Conservation (phyloP, 1,140 invertebrate genomes). For the Eulimnadia texana region DNA sequence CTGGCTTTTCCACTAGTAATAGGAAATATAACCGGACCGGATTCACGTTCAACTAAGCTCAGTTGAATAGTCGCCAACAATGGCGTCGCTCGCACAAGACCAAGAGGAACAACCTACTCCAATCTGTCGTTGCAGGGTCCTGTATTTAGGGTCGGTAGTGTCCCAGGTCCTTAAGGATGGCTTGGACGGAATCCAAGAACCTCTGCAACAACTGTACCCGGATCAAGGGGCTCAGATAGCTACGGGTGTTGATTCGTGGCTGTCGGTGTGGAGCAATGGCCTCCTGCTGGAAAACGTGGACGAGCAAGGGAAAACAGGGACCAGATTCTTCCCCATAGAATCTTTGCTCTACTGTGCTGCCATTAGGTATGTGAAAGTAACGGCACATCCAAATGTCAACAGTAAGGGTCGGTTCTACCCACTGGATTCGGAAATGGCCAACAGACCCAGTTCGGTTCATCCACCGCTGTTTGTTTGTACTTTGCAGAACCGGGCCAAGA, state of each 20-base stretch:
- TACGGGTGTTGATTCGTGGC: conserved; percentile 89
- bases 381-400: conserved; percentile 33
- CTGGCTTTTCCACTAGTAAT: too few species aligned
- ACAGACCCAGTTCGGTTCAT: conserved; percentile 65
- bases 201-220: conserved; percentile 87
- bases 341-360: conserved; percentile 95
- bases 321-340: conserved; percentile 93
- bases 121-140: conserved; percentile 88
- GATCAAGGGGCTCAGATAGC: conserved; percentile 70
- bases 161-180: conserved; percentile 96
- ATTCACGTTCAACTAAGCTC: too few species aligned
- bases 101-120: conserved; percentile 49
- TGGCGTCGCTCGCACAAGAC: too few species aligned
- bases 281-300: conserved; percentile 91
- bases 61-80: too few species aligned
- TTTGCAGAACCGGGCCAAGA: conserved; percentile 83
- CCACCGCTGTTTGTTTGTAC: conserved; percentile 96
- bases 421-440: conserved; percentile 85
- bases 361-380: conserved; percentile 59
- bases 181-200: conserved; percentile 92
- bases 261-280: conserved; percentile 94
- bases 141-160: conserved; percentile 93
- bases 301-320: conserved; percentile 84
- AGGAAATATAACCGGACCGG: too few species aligned
- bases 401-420: conserved; percentile 80